Percentiles rank a stretch among this genome's conserved stretches.
Evolutionary conservation across 2,113 vertebrate species (phyloP).

Genomic region (Tyto alba): DNA sequence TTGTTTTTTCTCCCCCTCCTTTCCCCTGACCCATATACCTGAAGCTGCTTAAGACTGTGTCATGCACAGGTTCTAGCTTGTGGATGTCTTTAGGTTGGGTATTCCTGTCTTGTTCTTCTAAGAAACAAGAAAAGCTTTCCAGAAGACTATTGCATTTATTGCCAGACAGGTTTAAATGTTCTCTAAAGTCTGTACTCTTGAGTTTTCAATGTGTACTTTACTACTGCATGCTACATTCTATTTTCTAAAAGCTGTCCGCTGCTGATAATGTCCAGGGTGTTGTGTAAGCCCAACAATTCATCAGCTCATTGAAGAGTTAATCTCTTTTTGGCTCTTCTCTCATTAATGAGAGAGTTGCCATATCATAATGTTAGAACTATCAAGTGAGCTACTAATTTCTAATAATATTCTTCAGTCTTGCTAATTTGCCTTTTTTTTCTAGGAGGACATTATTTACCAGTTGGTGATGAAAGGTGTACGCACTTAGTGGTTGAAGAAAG

Average conservation of each 20-base stretch:
- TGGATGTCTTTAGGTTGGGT: not conserved
- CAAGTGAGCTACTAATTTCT: not conserved
- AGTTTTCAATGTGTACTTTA: not conserved
- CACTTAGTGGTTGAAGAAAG: conserved; percentile 96
- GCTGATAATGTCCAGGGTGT: not conserved
- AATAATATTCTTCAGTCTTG: not conserved
- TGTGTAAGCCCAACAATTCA: not conserved
- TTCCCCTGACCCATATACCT: not conserved
- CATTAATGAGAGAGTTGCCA: not conserved
- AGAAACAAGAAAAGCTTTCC: not conserved
- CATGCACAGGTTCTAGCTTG: not conserved
- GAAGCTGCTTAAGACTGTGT: not conserved
- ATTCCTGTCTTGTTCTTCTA: not conserved
- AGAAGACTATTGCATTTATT: not conserved
- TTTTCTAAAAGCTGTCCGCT: not conserved
- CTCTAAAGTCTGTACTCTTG: not conserved
- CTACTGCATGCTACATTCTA: not conserved
- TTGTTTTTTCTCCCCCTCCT: no score
- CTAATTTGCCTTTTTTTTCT: not conserved
- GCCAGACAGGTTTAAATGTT: not conserved
- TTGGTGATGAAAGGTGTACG: conserved; percentile 89
- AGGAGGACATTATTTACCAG: conserved; percentile 84
- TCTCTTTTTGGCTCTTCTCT: not conserved
- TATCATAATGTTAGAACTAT: no score
- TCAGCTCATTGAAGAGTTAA: not conserved